Base-by-base conservation (phyloP, 1,140 invertebrate genomes). In the Neodiprion virginianus region DNA sequence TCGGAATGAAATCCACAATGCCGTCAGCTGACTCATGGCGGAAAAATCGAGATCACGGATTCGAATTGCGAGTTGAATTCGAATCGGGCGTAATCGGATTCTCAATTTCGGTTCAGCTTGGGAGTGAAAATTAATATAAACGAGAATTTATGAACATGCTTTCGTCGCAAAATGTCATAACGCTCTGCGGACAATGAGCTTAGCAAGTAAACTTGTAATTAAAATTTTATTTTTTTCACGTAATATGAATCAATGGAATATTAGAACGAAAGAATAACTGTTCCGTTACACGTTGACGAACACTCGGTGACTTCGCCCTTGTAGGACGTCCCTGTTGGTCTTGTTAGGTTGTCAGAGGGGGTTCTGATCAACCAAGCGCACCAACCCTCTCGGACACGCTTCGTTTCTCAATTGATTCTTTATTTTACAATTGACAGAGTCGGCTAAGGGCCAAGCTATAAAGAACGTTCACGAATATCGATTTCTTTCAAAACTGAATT, bases 401-500 rank as follows among this genome's bases (percentile, higher is more conserved):
- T 87, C 86, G 86, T 87, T 87, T 87, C 85, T 84, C 86, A 76
- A 87, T 87, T 87, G 85, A 87, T 87, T 87, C 85, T 87, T 87
- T 87, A 87, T 85, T 87, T 87, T 86, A 87, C 85, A 87, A 87
- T 85, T 79, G 83, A 83, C 80, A 80, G 80, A 80, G 76, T 79
- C 76, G 77, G 76, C 79, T 78, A 78, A 83, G 77, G 78, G 79
- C 75, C 78, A 8, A 17, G n/a, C 11, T 61, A 61, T 17, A 61
- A 12, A 61, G 53, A 61, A 17, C 28, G 2, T 40, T 40, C 28
- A 40, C 70, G 74, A 67, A 77, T 80, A 67, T 82, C 89, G 77
- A 91, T 91, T 86, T 90, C 90, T 78, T 91, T 91, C 82, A 88
- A 90, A 85, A 90, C 90, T 89, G 90, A 90, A 87, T 90, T 91